Evolutionary conservation across 1,140 invertebrate species (phyloP).

Genomic region (Pararge aegeria): DNA sequence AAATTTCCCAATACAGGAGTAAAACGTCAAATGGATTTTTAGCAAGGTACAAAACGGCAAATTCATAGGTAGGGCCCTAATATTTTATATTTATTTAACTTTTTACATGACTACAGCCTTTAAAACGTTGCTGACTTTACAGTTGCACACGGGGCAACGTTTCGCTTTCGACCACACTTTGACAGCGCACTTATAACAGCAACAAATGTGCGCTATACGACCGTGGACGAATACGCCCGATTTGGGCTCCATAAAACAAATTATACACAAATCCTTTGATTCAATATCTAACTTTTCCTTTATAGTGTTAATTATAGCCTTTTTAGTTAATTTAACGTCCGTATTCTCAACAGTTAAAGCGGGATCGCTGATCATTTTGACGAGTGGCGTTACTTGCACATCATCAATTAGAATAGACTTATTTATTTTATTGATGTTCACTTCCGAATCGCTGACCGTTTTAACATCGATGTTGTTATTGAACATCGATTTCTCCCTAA

Average conservation of each 20-base stretch:
- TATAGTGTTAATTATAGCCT: conserved; percentile 35
- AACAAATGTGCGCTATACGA: conserved; percentile 82
- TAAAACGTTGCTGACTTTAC: conserved; percentile 83
- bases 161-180: conserved; percentile 82
- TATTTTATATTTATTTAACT: not conserved
- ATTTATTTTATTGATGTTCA: conserved; percentile 10
- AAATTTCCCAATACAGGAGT: too few relatives aligned
- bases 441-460: conserved; percentile 6
- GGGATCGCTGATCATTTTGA: conserved; percentile 64
- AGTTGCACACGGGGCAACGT: conserved; percentile 84
- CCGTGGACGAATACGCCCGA: conserved; percentile 84
- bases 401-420: not conserved
- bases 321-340: conserved; percentile 30
- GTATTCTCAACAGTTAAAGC: conserved; percentile 42
- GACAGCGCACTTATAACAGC: conserved; percentile 84
- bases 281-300: conserved; percentile 38
- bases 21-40: too few relatives aligned
- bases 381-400: conserved; percentile 35
- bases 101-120: conserved; percentile 78
- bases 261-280: conserved; percentile 76
- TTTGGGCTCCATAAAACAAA: conserved; percentile 81
- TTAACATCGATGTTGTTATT: not conserved
- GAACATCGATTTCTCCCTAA: not conserved
- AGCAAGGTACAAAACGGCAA: too few relatives aligned
- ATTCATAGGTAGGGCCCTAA: too few relatives aligned